Evolutionary conservation across 1,140 invertebrate species (phyloP), one percentile per base, ranked within the genome.

Genomic region (Pseudomyrmex sp.): DNA sequence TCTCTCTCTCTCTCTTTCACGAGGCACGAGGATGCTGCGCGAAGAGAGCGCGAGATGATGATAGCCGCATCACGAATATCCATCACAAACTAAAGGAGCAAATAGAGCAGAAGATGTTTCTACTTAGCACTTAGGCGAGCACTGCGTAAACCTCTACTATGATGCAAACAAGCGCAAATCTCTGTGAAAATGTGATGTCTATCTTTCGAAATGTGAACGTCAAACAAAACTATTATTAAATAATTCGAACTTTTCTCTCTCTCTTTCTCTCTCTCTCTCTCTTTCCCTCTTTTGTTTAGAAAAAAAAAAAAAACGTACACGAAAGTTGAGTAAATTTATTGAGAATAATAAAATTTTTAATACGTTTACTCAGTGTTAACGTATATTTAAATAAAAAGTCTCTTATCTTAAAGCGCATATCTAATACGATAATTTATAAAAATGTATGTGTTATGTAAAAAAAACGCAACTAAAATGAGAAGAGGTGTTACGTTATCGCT

Each of bases 11-110:
- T 54, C 20, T 69, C 77, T 88, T 35, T 23, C 77, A 73, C 77
- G 83, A 85, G 86, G 83, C 75, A 88, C 85, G 85, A 86, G 68
- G 85, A 86, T 79, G 56, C 68, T 65, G 54, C 20, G 13, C 72
- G 72, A 76, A 44, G 61, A 62, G 72, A 85, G 75, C 48, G 76
- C 65, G 66, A 73, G 73, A 88, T 79, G 86, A 88, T 87, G 76
- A 87, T 88, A 82, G 72, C 72, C 44, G 83, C 65, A 54, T 50
- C 74, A 52, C n/a, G 76, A 82, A 82, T 80, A 88, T 88, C 73
- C 86, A 76, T 82, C 66, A 63, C 58, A 23, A 70, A 62, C 63
- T 46, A 63, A 70, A 85, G 61, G 23, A 76, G 82, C 85, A 85
- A 87, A 88, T 74, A 82, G 61, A 88, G 46, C 65, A 52, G 68